Evolutionary conservation across 2,113 vertebrate genomes (phyloP), one percentile per base, ranked within the genome.

Genomic region (Ornithorhynchus anatinus): DNA sequence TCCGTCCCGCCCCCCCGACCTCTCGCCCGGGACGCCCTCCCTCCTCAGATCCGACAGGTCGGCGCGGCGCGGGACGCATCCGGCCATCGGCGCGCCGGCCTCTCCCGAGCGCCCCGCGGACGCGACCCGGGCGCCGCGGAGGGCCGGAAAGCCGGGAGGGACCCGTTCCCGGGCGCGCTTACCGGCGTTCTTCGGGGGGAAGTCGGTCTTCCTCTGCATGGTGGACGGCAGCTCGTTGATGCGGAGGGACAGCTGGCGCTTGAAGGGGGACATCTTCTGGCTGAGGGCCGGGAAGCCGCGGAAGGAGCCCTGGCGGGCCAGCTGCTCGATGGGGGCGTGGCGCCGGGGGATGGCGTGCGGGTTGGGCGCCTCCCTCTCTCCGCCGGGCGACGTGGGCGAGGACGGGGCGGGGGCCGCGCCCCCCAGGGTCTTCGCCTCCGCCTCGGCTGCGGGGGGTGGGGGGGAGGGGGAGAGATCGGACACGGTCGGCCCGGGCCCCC

Each of bases 251-350:
- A 97, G 84, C 62, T 99, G 97, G 13, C 98, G 94, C 75, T 99
- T 99, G 88, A 99, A 99, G 72, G 98, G 98, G 51, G 98, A 99
- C 32, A 96, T 98, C 91, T 98, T 99, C 90, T 99, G 96, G 85
- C 96, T 97, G 42, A 99, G 97, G 39, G 90, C 96, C 0, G 97
- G 98, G 89, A 99, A 99, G 72, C 96, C 98, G 52, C 95, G 91
- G 92, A 99, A 99, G 43, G 98, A 99, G 35, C 97, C 97, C 91
- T 99, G 98, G 32, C 98, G 92, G 75, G 96, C 97, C 38, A 99
- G 94, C 3, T 96, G 96, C 50, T 99, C 98, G 39, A 95, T 96
- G 0, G 97, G 96, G 1, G 98, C 96, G 8, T 99, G 98, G 36
- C 97, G 89, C 57, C 98, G 97, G 0, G 98, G 97, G 59, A 99